Conservation (phyloP, 2,888 invertebrate species). For the Lissocephala sabroskyi region DNA sequence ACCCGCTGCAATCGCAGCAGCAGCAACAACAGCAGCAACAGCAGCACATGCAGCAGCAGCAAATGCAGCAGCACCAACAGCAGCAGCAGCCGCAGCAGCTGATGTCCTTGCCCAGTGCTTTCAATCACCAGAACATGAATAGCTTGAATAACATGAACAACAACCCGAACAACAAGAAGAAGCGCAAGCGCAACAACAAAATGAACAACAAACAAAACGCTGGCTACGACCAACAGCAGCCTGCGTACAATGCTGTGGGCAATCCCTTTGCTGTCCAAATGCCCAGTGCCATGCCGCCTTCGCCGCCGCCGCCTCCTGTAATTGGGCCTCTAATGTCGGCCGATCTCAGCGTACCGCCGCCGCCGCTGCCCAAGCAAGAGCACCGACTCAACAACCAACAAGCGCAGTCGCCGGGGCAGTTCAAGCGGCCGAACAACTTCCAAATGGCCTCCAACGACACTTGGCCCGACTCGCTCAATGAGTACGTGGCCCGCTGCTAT, state of each 20-base stretch:
- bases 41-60: not conserved
- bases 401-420: slow-evolving; percentile 7
- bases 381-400: slow-evolving; percentile 1
- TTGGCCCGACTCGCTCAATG: slow-evolving; percentile 86
- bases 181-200: slow-evolving; percentile 82
- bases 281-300: slow-evolving; percentile 70
- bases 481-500: slow-evolving; percentile 94
- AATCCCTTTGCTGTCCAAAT: slow-evolving; percentile 34
- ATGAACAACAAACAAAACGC: slow-evolving; percentile 63
- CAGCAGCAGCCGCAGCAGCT: slow-evolving; percentile 41
- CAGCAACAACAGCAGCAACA: slow-evolving; percentile 19
- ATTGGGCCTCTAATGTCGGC: slow-evolving; percentile 25
- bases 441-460: slow-evolving; percentile 77
- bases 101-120: slow-evolving; percentile 48
- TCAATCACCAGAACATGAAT: slow-evolving; percentile 67
- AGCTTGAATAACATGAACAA: slow-evolving; percentile 72
- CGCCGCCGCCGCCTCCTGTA: slow-evolving; percentile 24
- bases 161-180: slow-evolving; percentile 76
- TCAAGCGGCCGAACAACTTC: slow-evolving; percentile 70
- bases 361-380: slow-evolving; percentile 45
- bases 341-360: slow-evolving; percentile 68
- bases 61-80: slow-evolving; percentile 37
- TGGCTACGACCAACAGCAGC: slow-evolving; percentile 7
- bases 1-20: slow-evolving; percentile 62
- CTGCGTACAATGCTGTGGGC: slow-evolving; percentile 18